Evolutionary conservation across 2,888 invertebrate genomes (phyloP).

Genomic region (Cantharis flavilabris): DNA sequence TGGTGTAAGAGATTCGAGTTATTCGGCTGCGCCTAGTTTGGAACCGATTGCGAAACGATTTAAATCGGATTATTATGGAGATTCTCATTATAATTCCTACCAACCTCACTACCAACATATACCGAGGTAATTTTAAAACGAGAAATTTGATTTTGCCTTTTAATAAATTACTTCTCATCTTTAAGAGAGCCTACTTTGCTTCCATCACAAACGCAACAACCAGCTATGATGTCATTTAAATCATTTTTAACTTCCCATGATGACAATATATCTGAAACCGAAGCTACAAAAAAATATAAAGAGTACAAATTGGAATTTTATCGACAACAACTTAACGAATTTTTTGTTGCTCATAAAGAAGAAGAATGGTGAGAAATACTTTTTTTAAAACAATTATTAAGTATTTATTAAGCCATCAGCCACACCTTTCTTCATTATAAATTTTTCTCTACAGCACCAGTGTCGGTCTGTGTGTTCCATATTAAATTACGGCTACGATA

Average conservation of each 20-base stretch:
- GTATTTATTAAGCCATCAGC: not conserved
- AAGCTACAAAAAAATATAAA: slow-evolving; percentile 94
- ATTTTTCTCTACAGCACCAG: slow-evolving; percentile 54
- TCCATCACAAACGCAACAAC: slow-evolving; percentile 68
- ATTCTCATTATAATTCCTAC: slow-evolving; percentile 54
- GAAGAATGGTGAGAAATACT: slow-evolving; percentile 91
- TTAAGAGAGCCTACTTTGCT: slow-evolving; percentile 60
- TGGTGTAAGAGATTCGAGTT: slow-evolving; percentile 69
- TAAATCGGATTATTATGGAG: slow-evolving; percentile 59
- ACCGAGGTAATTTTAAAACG: slow-evolving; percentile 59
- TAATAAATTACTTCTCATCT: not conserved
- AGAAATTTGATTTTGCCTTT: not conserved
- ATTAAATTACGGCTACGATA: not conserved
- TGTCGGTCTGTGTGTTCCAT: not conserved
- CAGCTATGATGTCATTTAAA: slow-evolving; percentile 96
- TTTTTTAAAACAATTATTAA: not conserved
- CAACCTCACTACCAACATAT: slow-evolving; percentile 50
- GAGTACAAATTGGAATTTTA: slow-evolving; percentile 98
- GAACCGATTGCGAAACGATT: slow-evolving; percentile 81
- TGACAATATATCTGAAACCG: slow-evolving; percentile 96
- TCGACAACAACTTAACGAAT: slow-evolving; percentile 95
- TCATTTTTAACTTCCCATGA: slow-evolving; percentile 97
- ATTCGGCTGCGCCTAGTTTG: slow-evolving; percentile 71
- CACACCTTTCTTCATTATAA: slow-evolving; percentile 38
- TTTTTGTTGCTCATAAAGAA: slow-evolving; percentile 98